Evolutionary conservation across 1,140 invertebrate genomes (phyloP).

Genomic region (Zaprionus nigranus): DNA sequence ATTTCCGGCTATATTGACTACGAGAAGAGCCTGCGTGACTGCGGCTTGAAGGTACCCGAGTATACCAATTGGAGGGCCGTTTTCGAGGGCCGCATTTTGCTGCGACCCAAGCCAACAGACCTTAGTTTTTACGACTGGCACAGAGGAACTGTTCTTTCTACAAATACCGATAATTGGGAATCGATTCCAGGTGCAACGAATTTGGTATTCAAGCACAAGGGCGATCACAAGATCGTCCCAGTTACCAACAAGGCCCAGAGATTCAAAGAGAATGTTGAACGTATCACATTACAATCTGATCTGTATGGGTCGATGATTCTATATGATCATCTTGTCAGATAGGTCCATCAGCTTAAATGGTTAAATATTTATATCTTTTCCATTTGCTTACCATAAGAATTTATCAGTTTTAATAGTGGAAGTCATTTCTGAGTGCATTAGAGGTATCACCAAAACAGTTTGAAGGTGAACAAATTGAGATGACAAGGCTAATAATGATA

Average conservation of each 20-base stretch:
- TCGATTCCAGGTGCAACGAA: not conserved
- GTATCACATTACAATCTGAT: slow-evolving; percentile 14
- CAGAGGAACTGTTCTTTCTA: not conserved
- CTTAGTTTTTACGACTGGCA: slow-evolving; percentile 43
- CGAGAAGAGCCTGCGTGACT: slow-evolving; percentile 27
- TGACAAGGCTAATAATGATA: too few relatives aligned
- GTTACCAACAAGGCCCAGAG: not conserved
- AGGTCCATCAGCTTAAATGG: not conserved
- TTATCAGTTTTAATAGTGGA: not conserved
- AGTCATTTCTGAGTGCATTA: too few relatives aligned
- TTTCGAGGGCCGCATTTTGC: slow-evolving; percentile 16
- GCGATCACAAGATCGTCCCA: slow-evolving; percentile 36
- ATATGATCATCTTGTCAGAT: slow-evolving; percentile 39
- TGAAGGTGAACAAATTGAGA: too few relatives aligned
- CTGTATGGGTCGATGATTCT: slow-evolving; percentile 37
- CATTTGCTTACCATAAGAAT: not conserved
- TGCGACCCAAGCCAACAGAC: slow-evolving; percentile 30
- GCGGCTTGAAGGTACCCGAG: not conserved
- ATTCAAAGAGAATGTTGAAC: slow-evolving; percentile 10
- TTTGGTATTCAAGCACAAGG: slow-evolving; percentile 31
- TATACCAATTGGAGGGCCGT: slow-evolving; percentile 33
- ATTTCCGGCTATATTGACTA: slow-evolving; percentile 38
- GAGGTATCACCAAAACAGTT: too few relatives aligned
- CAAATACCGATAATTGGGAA: slow-evolving; percentile 24
- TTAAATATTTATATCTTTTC: not conserved